phyloP scores from a whole-genome alignment of 2,888 invertebrate genomes.

The Teleogryllus oceanicus region DNA sequence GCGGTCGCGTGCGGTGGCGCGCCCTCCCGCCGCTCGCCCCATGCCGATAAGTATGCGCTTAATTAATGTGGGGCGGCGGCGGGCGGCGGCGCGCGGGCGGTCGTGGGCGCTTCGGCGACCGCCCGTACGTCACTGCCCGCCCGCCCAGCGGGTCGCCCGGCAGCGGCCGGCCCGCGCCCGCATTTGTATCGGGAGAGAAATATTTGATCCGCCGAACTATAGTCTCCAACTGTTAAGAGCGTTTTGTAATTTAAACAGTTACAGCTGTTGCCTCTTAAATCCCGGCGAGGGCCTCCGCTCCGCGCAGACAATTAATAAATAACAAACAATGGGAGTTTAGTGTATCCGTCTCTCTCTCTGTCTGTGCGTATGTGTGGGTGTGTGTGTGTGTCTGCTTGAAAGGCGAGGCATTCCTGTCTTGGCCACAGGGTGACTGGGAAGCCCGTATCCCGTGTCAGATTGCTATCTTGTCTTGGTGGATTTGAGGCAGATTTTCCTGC shows the following conservation, averaged over 20 bases:
- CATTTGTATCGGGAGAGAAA: background rate
- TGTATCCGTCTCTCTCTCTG: background rate
- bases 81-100: background rate
- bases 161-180: background rate
- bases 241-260: slow-evolving; percentile 33
- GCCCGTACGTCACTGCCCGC: slow-evolving; percentile 12
- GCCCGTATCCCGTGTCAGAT: background rate
- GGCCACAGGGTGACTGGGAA: background rate
- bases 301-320: slow-evolving; percentile 6
- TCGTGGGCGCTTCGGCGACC: background rate
- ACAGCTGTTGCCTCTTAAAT: slow-evolving; percentile 19
- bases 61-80: background rate
- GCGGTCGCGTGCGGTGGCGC: background rate
- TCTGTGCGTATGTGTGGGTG: background rate
- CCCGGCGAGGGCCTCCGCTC: background rate
- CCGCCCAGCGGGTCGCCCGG: background rate
- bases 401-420: background rate
- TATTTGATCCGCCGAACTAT: slow-evolving; percentile 5
- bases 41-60: background rate
- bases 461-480: too few relatives aligned
- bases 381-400: background rate
- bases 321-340: slow-evolving; percentile 7
- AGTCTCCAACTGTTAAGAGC: slow-evolving; percentile 25
- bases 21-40: slow-evolving; percentile 6
- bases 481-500: too few relatives aligned